Base-by-base conservation (phyloP, 1,140 invertebrate genomes). In the Globodera ellingtonae region DNA sequence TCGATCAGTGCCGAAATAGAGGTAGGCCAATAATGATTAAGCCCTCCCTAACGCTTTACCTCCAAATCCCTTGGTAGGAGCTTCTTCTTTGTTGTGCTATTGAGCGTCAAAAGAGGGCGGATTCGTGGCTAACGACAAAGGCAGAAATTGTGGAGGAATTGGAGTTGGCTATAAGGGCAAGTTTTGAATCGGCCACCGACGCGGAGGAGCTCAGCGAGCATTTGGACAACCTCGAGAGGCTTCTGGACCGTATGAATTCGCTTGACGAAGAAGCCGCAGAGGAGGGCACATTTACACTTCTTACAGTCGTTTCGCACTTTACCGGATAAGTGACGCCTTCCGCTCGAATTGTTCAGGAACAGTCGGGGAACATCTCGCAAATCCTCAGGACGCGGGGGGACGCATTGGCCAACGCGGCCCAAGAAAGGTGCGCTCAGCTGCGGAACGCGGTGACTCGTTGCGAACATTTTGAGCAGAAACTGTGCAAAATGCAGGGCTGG, bases 161-260 rank as follows among this genome's bases (percentile, higher is more conserved):
- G 21, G 70, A 82, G 65, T 48, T 84, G 72, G 79, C 83, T 24
- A 44, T 86, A 21, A 80, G 71, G 47, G 86, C 86, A 5, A 87
- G 85, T 65, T 79, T 77, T 44, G 87, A 86, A 46, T 77, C 75
- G 24, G 85, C 85, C 18, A 84, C 85, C 65, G 85, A 86, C 67
- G 87, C 85, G 18, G 85, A 86, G 80, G 87, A 89, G 62, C 74
- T 89, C 13, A 87, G 87, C 78, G 85, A 86, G 78, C 86, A 89
- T 82, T 62, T 86, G 46, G 85, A 86, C 73, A 88, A 86, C 52
- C 75, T 87, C 24, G 86, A 87, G 81, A 81, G 86, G n/a, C 74
- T 89, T 6, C 67, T 87, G 56, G 86, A 87, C 62, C 59, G 76
- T 48, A 56, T 85, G 21, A 70, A 47, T 44, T 62, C 59, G 21